These are phyloP conservation scores for Octonoba sinensis DNA, from an alignment of 2,888 invertebrate species.

Conservation along the genomic window DNA sequence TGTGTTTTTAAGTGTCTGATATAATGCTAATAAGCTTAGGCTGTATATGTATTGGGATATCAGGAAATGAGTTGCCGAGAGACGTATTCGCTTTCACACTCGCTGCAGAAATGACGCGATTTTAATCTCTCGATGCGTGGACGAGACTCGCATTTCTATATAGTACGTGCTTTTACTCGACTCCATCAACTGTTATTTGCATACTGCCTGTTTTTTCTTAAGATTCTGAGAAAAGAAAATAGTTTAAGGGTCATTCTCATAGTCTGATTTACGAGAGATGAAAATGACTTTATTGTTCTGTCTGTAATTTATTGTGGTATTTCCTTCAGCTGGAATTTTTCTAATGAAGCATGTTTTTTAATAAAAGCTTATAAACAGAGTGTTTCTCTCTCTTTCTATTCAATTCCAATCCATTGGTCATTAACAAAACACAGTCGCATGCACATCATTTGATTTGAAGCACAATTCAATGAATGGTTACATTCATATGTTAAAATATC, in stretches of 20 bases:
- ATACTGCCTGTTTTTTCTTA: slow-evolving; percentile 51
- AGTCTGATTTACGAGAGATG: slow-evolving; percentile 41
- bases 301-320: slow-evolving; percentile 22
- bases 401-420: too few species aligned
- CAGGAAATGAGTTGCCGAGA: too few species aligned
- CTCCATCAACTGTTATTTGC: slow-evolving; percentile 53
- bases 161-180: slow-evolving; percentile 44
- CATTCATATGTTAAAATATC: too few species aligned
- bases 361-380: slow-evolving; percentile 4
- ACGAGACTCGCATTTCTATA: slow-evolving; percentile 31
- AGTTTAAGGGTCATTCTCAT: slow-evolving; percentile 49
- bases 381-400: neutral
- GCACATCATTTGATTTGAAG: too few species aligned
- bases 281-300: slow-evolving; percentile 22
- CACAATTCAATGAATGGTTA: too few species aligned
- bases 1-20: too few species aligned
- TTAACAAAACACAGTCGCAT: too few species aligned
- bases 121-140: too few species aligned
- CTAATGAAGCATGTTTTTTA: slow-evolving; percentile 12
- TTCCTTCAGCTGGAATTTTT: slow-evolving; percentile 14
- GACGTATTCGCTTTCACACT: too few species aligned
- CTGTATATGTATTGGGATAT: too few species aligned
- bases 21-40: too few species aligned
- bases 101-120: too few species aligned
- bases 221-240: slow-evolving; percentile 32